A percentile compares a stretch with the other conserved stretches of the same genome.
phyloP scores from a whole-genome alignment of 2,113 vertebrate species.

The Condylura cristata region DNA sequence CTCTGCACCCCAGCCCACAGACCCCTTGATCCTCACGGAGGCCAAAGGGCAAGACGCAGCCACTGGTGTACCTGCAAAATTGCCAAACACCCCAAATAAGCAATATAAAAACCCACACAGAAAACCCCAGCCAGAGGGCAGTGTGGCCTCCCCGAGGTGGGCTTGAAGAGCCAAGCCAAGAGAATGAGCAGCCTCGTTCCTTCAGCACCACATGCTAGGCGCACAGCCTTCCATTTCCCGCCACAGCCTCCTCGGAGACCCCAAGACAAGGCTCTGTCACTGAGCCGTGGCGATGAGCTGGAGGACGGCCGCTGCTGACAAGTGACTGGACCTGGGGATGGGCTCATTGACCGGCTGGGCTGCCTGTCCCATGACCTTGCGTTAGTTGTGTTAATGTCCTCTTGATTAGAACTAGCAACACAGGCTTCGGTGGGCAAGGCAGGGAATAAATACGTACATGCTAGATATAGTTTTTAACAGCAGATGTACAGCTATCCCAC shows the following conservation, averaged over 20 bases:
- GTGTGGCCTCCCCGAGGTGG: accelerated
- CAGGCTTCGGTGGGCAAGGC: neutral
- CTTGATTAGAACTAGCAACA: neutral
- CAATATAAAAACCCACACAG: accelerated
- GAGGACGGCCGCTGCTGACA: neutral
- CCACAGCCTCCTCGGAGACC: neutral
- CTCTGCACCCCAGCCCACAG: neutral
- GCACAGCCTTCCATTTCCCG: neutral
- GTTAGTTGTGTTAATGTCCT: neutral
- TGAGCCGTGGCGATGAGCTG: neutral
- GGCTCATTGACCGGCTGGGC: neutral
- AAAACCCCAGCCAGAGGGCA: neutral
- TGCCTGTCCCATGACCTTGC: neutral
- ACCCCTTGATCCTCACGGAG: neutral
- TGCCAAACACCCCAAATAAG: neutral
- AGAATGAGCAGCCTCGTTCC: accelerated
- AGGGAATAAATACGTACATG: slow-evolving; percentile 13
- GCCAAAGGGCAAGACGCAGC: accelerated
- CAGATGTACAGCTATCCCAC: neutral
- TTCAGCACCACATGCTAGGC: neutral
- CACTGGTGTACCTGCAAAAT: neutral
- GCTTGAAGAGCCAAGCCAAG: neutral
- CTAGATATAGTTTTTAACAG: neutral
- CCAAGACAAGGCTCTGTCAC: accelerated
- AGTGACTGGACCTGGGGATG: neutral